Evolutionary conservation across 1,140 invertebrate species (phyloP).

Genomic region (Macrosteles quadrilineatus): DNA sequence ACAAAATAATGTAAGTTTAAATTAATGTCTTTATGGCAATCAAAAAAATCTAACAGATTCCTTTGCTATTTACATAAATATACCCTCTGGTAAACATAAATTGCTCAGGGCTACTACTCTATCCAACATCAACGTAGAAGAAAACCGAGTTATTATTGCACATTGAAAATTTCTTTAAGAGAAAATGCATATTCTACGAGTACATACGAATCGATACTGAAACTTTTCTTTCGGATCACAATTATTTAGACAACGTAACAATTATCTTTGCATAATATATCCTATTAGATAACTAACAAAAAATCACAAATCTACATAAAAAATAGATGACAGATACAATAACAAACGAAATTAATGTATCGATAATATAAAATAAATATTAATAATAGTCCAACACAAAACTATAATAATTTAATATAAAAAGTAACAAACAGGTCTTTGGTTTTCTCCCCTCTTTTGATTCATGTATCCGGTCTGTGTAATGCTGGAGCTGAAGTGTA

Average conservation of each 20-base stretch:
- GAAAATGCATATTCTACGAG: slow-evolving; percentile 2
- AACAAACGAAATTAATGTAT: slow-evolving; percentile 30
- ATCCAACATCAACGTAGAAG: neutral
- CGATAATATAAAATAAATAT: neutral
- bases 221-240: neutral
- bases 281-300: slow-evolving; percentile 1
- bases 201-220: neutral
- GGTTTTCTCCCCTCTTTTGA: slow-evolving; percentile 7
- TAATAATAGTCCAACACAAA: neutral
- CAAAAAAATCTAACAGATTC: neutral
- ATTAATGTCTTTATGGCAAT: neutral
- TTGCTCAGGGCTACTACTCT: neutral
- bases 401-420: neutral
- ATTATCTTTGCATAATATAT: slow-evolving; percentile 6
- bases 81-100: neutral
- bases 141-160: slow-evolving; percentile 11
- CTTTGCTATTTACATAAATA: neutral
- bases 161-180: neutral
- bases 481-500: neutral
- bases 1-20: slow-evolving; percentile 9
- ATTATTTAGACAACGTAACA: slow-evolving; percentile 10
- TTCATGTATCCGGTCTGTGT: neutral
- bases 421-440: slow-evolving; percentile 7
- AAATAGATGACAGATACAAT: slow-evolving; percentile 24
- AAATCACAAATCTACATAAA: slow-evolving; percentile 19